Base-by-base conservation (phyloP, 2,888 invertebrate genomes). In the Platypus cylindrus region DNA sequence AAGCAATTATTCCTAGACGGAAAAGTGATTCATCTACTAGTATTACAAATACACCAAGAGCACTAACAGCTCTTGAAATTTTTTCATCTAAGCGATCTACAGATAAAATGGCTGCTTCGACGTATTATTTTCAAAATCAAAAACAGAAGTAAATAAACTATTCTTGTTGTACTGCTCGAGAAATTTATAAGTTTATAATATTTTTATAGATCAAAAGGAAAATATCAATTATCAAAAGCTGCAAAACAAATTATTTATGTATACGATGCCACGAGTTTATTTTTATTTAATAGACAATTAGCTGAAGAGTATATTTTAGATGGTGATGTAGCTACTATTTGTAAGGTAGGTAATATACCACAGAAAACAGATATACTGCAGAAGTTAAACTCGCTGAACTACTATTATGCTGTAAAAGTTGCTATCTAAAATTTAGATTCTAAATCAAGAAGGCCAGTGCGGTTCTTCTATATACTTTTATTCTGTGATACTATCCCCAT, bases 221-320 rank as follows among this genome's bases (percentile, higher is more conserved):
- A 54, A 40, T 50, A 53, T 36, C 37, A 44, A 16, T 35, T 41
- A 24, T 32, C 64, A 56, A 69, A 69, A 37, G 59, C 63, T 38
- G 37, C 48, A 4, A 59, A 67, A 27, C 77, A 80, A 3, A 70
- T 77, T 24, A 78, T 82, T 2, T 71, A 75, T 7, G 63, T 82
- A 30, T 89, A 86, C 53, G 80, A 82, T 41, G 75, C 76, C 1
- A 71, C 75, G 9, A 66, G 71, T 25, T 66, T 94, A 34, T 78
- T 91, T 52, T 80, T 84, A 26, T 71, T 91, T 3, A 82, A 75
- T 53, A 75, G 76, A 44, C 74, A 77, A 36, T 70, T 94, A 34
- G 93, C 89, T 1, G 80, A 83, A 52, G 77, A 81, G 55, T 93
- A 93, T 56, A 70, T 80, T 32, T 63, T 79, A 41, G 66, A 68